Base-by-base conservation (phyloP, 2,888 invertebrate species). In the Terebella lapidaria region DNA sequence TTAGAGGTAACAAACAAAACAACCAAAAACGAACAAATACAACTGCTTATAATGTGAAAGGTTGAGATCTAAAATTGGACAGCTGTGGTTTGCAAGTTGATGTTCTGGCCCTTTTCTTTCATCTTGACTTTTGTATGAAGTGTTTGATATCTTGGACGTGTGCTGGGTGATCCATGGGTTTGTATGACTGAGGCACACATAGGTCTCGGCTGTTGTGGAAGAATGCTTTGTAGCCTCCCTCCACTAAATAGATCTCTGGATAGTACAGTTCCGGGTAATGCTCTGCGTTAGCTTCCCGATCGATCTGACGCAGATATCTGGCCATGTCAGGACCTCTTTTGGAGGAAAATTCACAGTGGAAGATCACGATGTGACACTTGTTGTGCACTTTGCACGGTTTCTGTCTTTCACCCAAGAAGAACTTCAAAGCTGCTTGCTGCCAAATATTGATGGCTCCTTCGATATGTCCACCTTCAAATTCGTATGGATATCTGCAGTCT, bases 261-360 rank as follows among this genome's bases (percentile, higher is more conserved):
- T 91, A 94, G 75, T 89, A 84, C 0, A 97, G 84, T 0, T 86
- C 83, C 0, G 97, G 97, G 81, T 95, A 96, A 63, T 85, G 84
- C 57, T 88, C 88, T 63, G 86, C 86, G 81, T 96, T 92, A 47
- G 85, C 82, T 20, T 86, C 87, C 0, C 97, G 86, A 81, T 99
- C 96, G 28, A 87, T 82, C 54, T 88, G 88, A 2, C 96, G 87
- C 58, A 97, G 83, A 79, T 87, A 91, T 2, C 94, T 87, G 47
- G 84, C 94, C 88, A 97, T 83, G 71, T 88, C 90, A 0, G 97
- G 97, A 1, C 94, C 97, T 59, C 97, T 85, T 82, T 96, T 92
- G 59, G 92, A 89, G 0, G 95, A 95, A 84, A 95, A 99, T 81
- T 99, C 97, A 82, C 99, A 99, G 80, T 99, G 97, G 82, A 99